Conservation (phyloP, 2,888 invertebrate genomes). For the Mythimna impura region DNA sequence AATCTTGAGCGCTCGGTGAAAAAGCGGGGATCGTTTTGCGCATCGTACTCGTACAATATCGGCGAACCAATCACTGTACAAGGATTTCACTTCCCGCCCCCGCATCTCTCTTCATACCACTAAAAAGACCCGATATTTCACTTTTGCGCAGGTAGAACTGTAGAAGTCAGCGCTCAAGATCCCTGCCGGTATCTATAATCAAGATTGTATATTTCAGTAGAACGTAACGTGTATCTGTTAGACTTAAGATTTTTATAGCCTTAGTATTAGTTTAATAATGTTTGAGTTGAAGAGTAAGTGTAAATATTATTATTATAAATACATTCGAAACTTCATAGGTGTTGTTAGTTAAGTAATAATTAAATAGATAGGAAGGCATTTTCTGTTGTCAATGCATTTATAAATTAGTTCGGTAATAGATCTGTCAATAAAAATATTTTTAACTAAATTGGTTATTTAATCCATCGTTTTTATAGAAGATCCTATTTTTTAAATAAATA, state of each 20-base stretch:
- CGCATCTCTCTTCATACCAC: too few species aligned
- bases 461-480: too few species aligned
- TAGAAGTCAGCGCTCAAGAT: too few species aligned
- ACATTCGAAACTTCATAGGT: neutral
- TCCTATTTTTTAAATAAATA: too few species aligned
- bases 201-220: neutral
- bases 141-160: too few species aligned
- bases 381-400: constrained; percentile 22
- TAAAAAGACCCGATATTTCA: too few species aligned
- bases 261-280: constrained; percentile 31
- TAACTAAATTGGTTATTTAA: neutral
- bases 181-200: neutral
- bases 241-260: constrained; percentile 9
- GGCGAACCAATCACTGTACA: too few species aligned
- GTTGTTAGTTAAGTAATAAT: neutral
- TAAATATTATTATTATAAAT: constrained; percentile 19
- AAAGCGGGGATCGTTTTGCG: too few species aligned
- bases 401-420: neutral
- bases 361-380: neutral
- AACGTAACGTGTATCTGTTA: neutral
- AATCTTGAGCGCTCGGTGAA: too few species aligned
- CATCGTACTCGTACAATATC: too few species aligned
- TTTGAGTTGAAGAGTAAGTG: neutral
- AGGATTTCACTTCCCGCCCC: too few species aligned
- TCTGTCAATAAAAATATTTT: constrained; percentile 3